These are phyloP conservation scores for Panzeria rudis DNA, from an alignment of 2,888 invertebrate genomes.

Conservation along the genomic window DNA sequence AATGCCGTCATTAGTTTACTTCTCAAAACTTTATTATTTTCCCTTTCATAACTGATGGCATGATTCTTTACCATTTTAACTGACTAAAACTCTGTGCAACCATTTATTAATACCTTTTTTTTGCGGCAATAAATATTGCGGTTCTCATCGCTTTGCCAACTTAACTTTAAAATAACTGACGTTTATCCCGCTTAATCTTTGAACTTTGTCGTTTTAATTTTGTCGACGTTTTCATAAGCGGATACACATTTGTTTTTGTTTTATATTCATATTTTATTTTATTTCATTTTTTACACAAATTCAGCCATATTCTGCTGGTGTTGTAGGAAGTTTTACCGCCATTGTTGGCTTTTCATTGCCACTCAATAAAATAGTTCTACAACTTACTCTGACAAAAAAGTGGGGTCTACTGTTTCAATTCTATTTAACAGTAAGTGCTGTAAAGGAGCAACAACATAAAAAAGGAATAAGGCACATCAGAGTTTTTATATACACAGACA, in stretches of 20 bases:
- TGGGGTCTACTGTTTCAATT: slow-evolving; percentile 26
- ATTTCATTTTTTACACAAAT: neutral
- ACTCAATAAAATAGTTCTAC: slow-evolving; percentile 67
- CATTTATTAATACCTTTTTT: slow-evolving; percentile 31
- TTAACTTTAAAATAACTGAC: slow-evolving; percentile 78
- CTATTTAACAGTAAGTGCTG: slow-evolving; percentile 17
- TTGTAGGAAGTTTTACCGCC: slow-evolving; percentile 70
- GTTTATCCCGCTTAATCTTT: slow-evolving; percentile 82
- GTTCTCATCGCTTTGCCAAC: slow-evolving; percentile 63
- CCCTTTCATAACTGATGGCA: neutral
- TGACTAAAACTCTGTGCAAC: slow-evolving; percentile 8
- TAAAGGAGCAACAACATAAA: slow-evolving; percentile 22
- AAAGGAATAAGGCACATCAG: slow-evolving; percentile 23
- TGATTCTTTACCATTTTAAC: neutral
- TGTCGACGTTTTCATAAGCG: slow-evolving; percentile 75
- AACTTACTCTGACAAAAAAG: slow-evolving; percentile 20
- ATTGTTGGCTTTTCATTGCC: slow-evolving; percentile 72
- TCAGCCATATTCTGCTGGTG: slow-evolving; percentile 60
- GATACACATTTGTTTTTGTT: slow-evolving; percentile 80
- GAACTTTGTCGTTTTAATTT: slow-evolving; percentile 83
- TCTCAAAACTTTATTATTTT: neutral
- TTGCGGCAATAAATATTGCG: slow-evolving; percentile 68
- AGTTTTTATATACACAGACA: slow-evolving; percentile 21
- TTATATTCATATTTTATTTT: slow-evolving; percentile 26
- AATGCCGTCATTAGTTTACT: neutral